A percentile compares a stretch with the other conserved stretches of the same genome.
Evolutionary conservation across 2,797 vertebrate genomes (phyloP).

Genomic region (Epinephelus awoara): DNA sequence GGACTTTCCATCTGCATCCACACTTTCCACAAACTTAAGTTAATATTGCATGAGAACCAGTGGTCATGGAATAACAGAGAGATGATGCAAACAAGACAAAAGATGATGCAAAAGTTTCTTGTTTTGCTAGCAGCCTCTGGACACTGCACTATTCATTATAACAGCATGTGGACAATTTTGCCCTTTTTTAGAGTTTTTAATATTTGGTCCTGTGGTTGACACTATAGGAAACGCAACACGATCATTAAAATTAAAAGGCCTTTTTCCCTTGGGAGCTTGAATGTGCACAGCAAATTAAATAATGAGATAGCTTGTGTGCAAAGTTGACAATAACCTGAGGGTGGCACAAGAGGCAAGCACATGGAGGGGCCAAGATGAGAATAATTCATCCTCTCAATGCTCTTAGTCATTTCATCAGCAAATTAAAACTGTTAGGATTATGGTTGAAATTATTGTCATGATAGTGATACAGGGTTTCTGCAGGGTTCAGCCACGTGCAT

Average conservation of each 20-base stretch:
- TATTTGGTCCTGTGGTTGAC: not conserved
- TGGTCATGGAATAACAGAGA: conserved; percentile 4
- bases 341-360: conserved; percentile 20
- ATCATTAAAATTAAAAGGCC: not conserved
- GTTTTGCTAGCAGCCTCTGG: not conserved
- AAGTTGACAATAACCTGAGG: conserved; percentile 17
- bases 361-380: not conserved
- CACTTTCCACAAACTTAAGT: conserved; percentile 20
- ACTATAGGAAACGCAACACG: not conserved
- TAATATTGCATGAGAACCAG: not conserved
- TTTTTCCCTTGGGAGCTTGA: not conserved
- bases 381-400: not conserved
- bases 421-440: not conserved
- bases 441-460: not conserved
- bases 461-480: not conserved
- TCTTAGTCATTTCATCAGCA: not conserved
- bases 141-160: not conserved
- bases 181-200: not conserved
- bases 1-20: conserved; percentile 41
- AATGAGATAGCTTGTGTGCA: not conserved
- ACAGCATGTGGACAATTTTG: not conserved
- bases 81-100: conserved; percentile 7
- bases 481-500: not conserved
- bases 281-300: not conserved
- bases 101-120: not conserved